Conservation (phyloP, 2,113 vertebrate genomes). For the Synodontis membranacea region DNA sequence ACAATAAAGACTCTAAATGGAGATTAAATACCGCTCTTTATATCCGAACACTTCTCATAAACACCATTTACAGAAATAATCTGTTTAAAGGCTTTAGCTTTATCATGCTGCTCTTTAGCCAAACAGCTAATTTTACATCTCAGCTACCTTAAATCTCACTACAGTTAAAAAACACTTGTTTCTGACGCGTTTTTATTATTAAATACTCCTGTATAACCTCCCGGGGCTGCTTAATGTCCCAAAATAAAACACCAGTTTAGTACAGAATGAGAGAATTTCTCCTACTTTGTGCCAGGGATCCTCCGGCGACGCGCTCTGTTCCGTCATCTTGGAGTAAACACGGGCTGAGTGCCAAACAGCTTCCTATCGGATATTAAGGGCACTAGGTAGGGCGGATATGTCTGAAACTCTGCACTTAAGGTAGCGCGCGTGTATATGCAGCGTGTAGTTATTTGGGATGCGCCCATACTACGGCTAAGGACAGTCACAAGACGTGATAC, state of each 20-base stretch:
- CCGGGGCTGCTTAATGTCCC: background rate
- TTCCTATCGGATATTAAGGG: background rate
- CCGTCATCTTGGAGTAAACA: conserved; percentile 72
- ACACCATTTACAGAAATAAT: background rate
- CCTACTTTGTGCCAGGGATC: conserved; percentile 73
- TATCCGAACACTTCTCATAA: rapidly evolving
- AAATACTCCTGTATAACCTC: background rate
- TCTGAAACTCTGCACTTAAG: background rate
- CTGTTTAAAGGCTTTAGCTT: background rate
- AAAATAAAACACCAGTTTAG: background rate
- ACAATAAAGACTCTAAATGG: background rate
- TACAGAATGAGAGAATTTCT: background rate
- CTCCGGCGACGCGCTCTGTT: conserved; percentile 69
- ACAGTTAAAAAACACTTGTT: background rate
- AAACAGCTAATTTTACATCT: background rate
- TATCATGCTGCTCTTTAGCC: background rate
- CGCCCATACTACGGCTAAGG: background rate
- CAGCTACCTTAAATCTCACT: no score
- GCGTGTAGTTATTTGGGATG: background rate
- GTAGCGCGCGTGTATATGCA: background rate
- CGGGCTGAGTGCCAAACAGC: background rate
- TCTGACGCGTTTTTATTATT: background rate
- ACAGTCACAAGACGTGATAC: conserved; percentile 8
- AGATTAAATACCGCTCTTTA: background rate
- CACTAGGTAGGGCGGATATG: background rate